Percentiles rank a stretch among this genome's conserved stretches.
Conservation (phyloP, 2,888 invertebrate species). For the Sminthurides aquaticus region DNA sequence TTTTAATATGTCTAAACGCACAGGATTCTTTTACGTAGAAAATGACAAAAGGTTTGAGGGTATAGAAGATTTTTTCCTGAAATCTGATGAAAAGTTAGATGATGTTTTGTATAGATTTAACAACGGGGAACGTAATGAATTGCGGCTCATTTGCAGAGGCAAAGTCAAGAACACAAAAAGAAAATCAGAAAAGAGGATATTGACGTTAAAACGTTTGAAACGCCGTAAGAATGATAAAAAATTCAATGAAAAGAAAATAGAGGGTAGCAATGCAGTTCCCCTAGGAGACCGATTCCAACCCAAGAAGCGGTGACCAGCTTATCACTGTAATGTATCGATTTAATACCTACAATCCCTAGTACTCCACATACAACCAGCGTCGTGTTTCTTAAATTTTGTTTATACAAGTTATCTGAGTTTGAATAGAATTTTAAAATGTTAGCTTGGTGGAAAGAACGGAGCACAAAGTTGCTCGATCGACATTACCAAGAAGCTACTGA, state of each 20-base stretch:
- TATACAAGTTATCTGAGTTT: not conserved
- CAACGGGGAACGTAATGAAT: conserved; percentile 32
- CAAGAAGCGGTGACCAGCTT: no score
- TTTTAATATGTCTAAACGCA: not conserved
- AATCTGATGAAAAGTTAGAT: conserved; percentile 22
- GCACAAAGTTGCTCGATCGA: conserved; percentile 25
- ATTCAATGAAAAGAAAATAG: conserved; percentile 15
- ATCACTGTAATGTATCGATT: no score
- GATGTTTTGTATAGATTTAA: conserved; percentile 26
- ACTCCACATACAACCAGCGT: no score
- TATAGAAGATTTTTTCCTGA: conserved; percentile 30
- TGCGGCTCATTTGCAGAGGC: conserved; percentile 34
- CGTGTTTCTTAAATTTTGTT: no score
- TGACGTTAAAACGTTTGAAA: conserved; percentile 31
- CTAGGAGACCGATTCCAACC: not conserved
- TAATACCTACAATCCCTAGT: no score
- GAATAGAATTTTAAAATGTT: not conserved
- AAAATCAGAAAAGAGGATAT: conserved; percentile 36
- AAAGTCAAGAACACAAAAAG: conserved; percentile 39
- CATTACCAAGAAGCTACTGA: conserved; percentile 26
- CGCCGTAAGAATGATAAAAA: conserved; percentile 28
- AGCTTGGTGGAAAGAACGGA: conserved; percentile 32
- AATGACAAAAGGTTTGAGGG: conserved; percentile 34
- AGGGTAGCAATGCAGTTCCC: conserved; percentile 23
- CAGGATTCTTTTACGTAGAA: conserved; percentile 32